A percentile compares a stretch with the other conserved stretches of the same genome.
Evolutionary conservation across 2,113 vertebrate species (phyloP).

Genomic region (Oncorhynchus masou): DNA sequence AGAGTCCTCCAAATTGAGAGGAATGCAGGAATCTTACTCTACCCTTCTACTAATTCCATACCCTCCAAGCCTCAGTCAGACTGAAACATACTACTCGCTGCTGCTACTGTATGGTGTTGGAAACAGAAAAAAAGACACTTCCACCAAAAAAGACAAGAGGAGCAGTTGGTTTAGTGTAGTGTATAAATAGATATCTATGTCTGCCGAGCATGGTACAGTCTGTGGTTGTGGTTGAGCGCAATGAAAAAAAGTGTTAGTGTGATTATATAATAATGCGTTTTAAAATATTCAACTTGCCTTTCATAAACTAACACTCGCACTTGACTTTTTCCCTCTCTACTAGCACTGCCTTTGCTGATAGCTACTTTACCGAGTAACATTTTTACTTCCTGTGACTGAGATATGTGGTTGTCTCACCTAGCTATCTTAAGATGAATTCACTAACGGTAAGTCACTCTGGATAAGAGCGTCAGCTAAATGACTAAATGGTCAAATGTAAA

Average conservation of each 20-base stretch:
- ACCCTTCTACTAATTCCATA: constrained; percentile 72
- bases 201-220: not conserved
- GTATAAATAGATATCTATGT: not conserved
- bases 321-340: too few species aligned
- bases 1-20: constrained; percentile 65
- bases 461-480: too few species aligned
- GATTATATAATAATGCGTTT: constrained; percentile 50
- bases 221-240: constrained; percentile 1
- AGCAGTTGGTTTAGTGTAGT: not conserved
- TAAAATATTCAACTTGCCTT: too few species aligned
- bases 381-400: too few species aligned
- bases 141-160: not conserved
- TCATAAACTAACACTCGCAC: too few species aligned
- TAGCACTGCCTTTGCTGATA: too few species aligned
- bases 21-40: constrained; percentile 70
- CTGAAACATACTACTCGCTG: constrained; percentile 64
- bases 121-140: constrained; percentile 8
- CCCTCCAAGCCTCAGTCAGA: constrained; percentile 69
- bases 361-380: too few species aligned
- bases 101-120: constrained; percentile 48
- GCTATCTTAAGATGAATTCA: too few species aligned
- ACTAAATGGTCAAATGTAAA: not conserved
- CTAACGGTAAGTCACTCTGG: too few species aligned
- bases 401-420: too few species aligned
- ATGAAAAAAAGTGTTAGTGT: constrained; percentile 26